phyloP scores from a whole-genome alignment of 2,888 invertebrate species.

The Megaustenia siamemsis region DNA sequence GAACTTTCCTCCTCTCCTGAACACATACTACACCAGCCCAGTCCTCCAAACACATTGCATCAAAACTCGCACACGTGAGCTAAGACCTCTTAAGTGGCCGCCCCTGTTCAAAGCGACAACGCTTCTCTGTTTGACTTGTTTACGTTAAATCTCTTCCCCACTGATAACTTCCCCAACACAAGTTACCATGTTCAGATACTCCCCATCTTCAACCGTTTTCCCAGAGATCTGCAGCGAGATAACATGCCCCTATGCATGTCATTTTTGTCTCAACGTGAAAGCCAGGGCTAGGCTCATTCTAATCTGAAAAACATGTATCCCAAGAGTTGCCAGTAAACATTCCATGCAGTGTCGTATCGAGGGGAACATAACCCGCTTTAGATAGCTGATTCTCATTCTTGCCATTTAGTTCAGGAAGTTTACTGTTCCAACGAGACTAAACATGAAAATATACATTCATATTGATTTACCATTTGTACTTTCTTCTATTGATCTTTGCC shows the following conservation, averaged over 20 bases:
- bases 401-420: too few relatives aligned
- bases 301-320: not conserved
- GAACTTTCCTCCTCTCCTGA: too few relatives aligned
- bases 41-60: too few relatives aligned
- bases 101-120: too few relatives aligned
- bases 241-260: not conserved
- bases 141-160: not conserved
- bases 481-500: too few relatives aligned
- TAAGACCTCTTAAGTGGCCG: too few relatives aligned
- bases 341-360: not conserved
- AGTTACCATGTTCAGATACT: not conserved
- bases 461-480: too few relatives aligned
- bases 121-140: not conserved
- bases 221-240: not conserved
- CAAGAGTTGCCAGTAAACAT: not conserved
- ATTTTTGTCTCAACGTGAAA: not conserved
- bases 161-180: not conserved
- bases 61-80: too few relatives aligned
- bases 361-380: not conserved
- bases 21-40: too few relatives aligned
- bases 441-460: too few relatives aligned
- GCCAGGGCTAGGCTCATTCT: not conserved
- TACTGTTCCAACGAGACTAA: too few relatives aligned
- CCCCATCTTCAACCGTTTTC: not conserved
- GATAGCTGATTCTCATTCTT: too few relatives aligned